Evolutionary conservation across 2,113 vertebrate species (phyloP), one percentile per base, ranked within the genome.

Genomic region (Cephalopterus ornatus): DNA sequence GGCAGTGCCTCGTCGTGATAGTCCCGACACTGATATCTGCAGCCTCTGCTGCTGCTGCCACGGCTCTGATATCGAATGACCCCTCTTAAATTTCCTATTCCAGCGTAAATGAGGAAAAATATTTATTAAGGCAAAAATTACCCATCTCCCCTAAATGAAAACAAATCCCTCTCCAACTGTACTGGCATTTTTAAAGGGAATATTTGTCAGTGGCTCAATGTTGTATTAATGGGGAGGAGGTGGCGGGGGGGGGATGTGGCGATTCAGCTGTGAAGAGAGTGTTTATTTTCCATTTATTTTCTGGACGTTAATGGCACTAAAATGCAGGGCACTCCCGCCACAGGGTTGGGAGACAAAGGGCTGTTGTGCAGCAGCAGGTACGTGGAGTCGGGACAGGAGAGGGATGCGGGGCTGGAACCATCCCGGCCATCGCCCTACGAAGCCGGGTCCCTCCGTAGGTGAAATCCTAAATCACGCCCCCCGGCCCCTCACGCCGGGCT

Each of bases 271-370:
- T 7, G 78, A 56, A 59, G 41, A 63, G 30, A 19, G 2, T 14
- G 62, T 61, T 82, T 68, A 46, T 88, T 95, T 95, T 59, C 63
- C 55, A 39, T 93, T 66, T 88, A 33, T 93, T 95, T 92, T 53
- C 63, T 22, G 78, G 82, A 24, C 8, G 6, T 82, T 63, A 22
- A 65, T 39, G 63, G 75, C 23, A 49, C 46, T 50, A 27, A 91
- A 95, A 42, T 0, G 5, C 46, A 1, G 70, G 70, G 19, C 71
- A 24, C 16, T 79, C 28, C 63, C 5, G 2, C 9, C 15, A 12
- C 35, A 0, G 63, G 73, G 65, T 12, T 20, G 77, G 70, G 56
- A 89, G 73, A 93, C 92, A 94, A 94, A 94, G 83, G 77, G 68
- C 53, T 42, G 44, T 8, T 47, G 53, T 47, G 59, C 1, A 7